Conservation (phyloP, 2,113 vertebrate species). For the Eclectus roratus region DNA sequence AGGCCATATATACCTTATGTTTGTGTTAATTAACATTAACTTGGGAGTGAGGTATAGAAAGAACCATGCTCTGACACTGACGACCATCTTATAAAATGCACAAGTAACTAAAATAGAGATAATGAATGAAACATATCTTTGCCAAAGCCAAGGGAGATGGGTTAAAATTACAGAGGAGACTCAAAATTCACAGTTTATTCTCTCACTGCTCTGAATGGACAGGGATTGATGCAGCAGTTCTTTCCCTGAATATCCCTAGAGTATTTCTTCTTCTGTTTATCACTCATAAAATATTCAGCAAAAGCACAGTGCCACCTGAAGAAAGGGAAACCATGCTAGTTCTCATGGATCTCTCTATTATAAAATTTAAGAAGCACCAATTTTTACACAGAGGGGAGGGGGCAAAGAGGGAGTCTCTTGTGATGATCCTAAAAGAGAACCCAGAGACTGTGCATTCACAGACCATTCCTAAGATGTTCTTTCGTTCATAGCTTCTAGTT, state of each 20-base stretch:
- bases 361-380: not conserved
- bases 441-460: rapidly evolving
- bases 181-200: not conserved
- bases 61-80: not conserved
- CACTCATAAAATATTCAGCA: not conserved
- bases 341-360: not conserved
- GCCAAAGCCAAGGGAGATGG: not conserved
- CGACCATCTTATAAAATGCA: not conserved
- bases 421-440: not conserved
- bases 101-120: not conserved
- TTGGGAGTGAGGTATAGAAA: not conserved
- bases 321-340: not conserved
- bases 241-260: not conserved
- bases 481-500: not conserved
- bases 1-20: rapidly evolving
- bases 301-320: not conserved
- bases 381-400: not conserved
- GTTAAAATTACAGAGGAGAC: not conserved
- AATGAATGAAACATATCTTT: not conserved
- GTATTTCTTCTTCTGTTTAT: not conserved
- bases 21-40: not conserved
- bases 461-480: not conserved
- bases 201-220: not conserved
- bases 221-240: not conserved
- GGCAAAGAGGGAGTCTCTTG: not conserved